Conservation (phyloP, 2,797 vertebrate genomes). For the Urosaurus nigricauda region DNA sequence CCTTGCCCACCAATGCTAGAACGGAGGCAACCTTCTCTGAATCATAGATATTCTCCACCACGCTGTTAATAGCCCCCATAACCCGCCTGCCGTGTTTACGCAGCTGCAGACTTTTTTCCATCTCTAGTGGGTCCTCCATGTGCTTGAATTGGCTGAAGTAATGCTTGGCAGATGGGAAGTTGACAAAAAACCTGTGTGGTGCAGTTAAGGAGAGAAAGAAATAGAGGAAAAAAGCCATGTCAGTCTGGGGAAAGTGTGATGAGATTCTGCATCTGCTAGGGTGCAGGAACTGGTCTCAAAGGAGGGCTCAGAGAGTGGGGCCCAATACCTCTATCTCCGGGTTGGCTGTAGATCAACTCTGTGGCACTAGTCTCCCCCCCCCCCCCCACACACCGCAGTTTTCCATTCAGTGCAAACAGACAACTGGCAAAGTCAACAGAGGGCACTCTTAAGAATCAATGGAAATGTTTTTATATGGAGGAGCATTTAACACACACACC, state of each 20-base stretch:
- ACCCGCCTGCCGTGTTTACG: slow-evolving; percentile 91
- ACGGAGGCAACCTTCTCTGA: slow-evolving; percentile 93
- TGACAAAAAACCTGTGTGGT: slow-evolving; percentile 90
- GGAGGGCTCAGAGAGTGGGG: neutral
- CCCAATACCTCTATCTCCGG: neutral
- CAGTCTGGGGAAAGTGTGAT: slow-evolving; percentile 27
- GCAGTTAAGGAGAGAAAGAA: slow-evolving; percentile 6
- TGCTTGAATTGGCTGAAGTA: slow-evolving; percentile 98
- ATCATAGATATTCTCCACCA: slow-evolving; percentile 94
- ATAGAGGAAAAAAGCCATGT: fast-evolving
- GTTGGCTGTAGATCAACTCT: neutral
- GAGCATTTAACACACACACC: neutral
- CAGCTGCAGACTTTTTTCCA: slow-evolving; percentile 92
- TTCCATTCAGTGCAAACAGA: neutral
- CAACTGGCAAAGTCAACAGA: neutral
- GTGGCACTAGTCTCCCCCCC: too few species aligned
- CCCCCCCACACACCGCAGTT: neutral
- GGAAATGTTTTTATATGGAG: neutral
- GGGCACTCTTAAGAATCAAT: neutral
- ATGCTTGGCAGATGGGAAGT: slow-evolving; percentile 96
- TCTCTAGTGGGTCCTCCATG: slow-evolving; percentile 93
- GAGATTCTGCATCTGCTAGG: neutral
- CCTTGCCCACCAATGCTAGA: slow-evolving; percentile 91
- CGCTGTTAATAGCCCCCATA: slow-evolving; percentile 95
- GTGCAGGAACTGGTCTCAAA: neutral